Evolutionary conservation across 2,797 vertebrate genomes (phyloP).

Genomic region (Passerculus sandwichensis): DNA sequence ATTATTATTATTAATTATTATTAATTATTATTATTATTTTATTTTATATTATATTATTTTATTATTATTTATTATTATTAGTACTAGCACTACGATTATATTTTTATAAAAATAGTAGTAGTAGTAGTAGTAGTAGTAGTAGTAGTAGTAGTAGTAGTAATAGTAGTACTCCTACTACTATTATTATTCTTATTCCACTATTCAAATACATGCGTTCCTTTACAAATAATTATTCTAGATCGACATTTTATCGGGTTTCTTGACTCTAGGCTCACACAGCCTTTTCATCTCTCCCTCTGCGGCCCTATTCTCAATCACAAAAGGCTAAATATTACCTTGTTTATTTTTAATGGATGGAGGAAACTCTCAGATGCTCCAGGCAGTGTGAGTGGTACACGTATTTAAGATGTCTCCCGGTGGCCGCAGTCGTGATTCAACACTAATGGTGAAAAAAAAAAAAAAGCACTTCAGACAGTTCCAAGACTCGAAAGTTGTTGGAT

Average conservation of each 20-base stretch:
- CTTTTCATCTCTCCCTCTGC: not conserved
- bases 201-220: not conserved
- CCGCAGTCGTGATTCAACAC: not conserved
- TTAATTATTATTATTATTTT: too few species aligned
- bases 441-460: not conserved
- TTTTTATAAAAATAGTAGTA: too few species aligned
- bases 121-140: too few species aligned
- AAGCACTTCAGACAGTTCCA: not conserved
- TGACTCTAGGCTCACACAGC: not conserved
- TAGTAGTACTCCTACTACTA: too few species aligned
- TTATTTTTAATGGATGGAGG: not conserved
- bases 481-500: not conserved
- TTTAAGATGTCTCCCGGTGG: not conserved
- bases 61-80: too few species aligned
- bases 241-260: not conserved
- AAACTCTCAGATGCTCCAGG: not conserved
- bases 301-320: not conserved
- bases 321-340: not conserved
- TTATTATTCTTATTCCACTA: not conserved
- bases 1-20: too few species aligned
- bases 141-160: too few species aligned
- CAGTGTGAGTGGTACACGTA: fast-evolving
- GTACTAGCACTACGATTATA: too few species aligned
- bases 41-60: too few species aligned
- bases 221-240: not conserved